Base-by-base conservation (phyloP, 2,888 invertebrate species). In the Didymodactylos carnosus region DNA sequence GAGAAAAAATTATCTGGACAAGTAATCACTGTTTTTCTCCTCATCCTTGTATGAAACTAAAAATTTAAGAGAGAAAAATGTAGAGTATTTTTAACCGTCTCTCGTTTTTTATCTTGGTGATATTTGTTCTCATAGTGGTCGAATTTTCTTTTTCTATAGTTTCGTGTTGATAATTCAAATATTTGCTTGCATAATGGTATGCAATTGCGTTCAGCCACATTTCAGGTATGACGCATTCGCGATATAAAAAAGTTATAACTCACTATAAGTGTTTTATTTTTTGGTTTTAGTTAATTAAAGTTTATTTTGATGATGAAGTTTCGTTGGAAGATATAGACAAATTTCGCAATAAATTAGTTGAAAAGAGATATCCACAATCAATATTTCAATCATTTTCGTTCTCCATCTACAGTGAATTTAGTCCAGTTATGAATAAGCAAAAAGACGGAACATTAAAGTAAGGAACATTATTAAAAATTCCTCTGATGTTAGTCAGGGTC, bases 221-320 rank as follows among this genome's bases (percentile, higher is more conserved):
- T 95, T 85, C 94, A 94, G 84, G 88, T 93, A 72, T 40, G 70
- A 51, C 27, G 7, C 49, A 16, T 19, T 27, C 0, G 7, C 5
- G 4, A 19, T 6, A 25, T 39, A 70, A 19, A n/a, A 0, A 70
- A 69, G 23, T 39, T 14, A 40, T n/a, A n/a, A n/a, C n/a, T n/a
- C n/a, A n/a, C n/a, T n/a, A n/a, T n/a, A n/a, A n/a, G n/a, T n/a
- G n/a, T n/a, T 75, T 75, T 77, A n/a, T 49, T 70, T 76, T 23
- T 71, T 62, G 75, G 69, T 80, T 81, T n/a, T 80, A 87, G 86
- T 80, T 87, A 77, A 83, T 88, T 78, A 86, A 86, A 80, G 82
- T 93, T 78, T 94, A 93, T 3, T 90, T 97, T 80, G 95, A 97
- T 82, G 93, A 94, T 81, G 94, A 95, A 84, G 94, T 94, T 41